These are phyloP conservation scores for Sitta carolinensis DNA, from an alignment of 2,797 vertebrate genomes.

Conservation along the genomic window DNA sequence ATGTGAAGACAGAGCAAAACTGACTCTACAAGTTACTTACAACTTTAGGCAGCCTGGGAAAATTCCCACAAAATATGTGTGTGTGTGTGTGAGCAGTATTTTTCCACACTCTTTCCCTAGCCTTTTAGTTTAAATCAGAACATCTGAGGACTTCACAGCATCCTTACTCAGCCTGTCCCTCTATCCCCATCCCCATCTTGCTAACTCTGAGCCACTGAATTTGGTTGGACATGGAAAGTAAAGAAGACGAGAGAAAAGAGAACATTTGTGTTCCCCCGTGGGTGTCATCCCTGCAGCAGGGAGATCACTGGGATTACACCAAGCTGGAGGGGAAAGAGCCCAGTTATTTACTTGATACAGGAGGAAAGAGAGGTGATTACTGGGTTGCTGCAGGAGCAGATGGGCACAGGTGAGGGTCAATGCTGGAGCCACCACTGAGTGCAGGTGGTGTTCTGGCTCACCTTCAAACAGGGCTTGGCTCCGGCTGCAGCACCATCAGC, in stretches of 20 bases:
- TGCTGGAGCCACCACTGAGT: background rate
- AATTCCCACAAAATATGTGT: background rate
- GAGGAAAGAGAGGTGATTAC: background rate
- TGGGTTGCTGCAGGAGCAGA: background rate
- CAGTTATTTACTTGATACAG: background rate
- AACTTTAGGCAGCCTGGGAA: background rate
- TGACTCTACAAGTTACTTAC: rapidly evolving
- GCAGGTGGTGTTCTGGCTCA: background rate
- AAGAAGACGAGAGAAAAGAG: background rate
- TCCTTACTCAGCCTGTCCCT: background rate
- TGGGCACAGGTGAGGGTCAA: background rate
- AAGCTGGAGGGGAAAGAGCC: background rate
- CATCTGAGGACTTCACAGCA: background rate
- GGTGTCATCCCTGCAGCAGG: background rate
- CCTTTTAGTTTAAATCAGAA: background rate
- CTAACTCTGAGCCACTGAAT: background rate
- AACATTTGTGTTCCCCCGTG: background rate
- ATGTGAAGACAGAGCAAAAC: background rate
- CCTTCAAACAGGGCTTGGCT: background rate
- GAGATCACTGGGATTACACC: background rate
- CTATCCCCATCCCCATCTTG: background rate
- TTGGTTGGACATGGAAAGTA: background rate
- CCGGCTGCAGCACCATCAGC: background rate
- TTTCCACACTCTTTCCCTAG: background rate
- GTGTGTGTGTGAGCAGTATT: rapidly evolving